phyloP scores from a whole-genome alignment of 2,797 vertebrate genomes.

The Caiman crocodilus region DNA sequence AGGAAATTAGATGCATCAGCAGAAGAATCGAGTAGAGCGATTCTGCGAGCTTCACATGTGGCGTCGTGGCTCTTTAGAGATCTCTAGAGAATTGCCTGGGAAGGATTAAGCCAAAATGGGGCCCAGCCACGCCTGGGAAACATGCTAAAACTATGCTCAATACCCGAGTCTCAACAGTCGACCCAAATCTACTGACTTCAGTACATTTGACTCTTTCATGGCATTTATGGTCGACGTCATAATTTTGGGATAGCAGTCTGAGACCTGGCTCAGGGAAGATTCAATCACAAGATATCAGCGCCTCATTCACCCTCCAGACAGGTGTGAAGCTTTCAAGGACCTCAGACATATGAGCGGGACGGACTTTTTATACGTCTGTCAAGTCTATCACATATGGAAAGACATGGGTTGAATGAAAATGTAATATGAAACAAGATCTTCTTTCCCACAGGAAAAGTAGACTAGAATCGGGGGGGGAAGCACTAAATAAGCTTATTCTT shows the following conservation, averaged over 20 bases:
- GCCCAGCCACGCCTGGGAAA: slow-evolving; percentile 12
- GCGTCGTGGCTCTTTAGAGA: slow-evolving; percentile 66
- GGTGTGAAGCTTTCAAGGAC: slow-evolving; percentile 43
- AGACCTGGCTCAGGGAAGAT: background rate
- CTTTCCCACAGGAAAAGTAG: background rate
- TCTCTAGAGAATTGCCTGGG: slow-evolving; percentile 65
- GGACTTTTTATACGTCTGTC: background rate
- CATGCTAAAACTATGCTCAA: background rate
- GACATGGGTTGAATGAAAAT: background rate
- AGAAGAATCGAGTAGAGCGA: slow-evolving; percentile 63
- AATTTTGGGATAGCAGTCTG: background rate
- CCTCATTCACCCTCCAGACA: slow-evolving; percentile 34
- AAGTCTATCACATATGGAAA: background rate
- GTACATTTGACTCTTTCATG: background rate
- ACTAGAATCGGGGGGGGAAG: background rate
- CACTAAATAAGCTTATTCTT: slow-evolving; percentile 43
- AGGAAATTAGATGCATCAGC: slow-evolving; percentile 54
- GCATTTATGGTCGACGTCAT: background rate
- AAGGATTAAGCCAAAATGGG: slow-evolving; percentile 67
- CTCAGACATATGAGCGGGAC: background rate
- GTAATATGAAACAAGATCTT: background rate
- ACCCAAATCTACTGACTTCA: background rate
- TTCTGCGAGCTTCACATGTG: slow-evolving; percentile 68
- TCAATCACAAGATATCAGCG: slow-evolving; percentile 64
- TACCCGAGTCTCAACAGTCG: background rate